A percentile compares a stretch with the other conserved stretches of the same genome.
Evolutionary conservation across 2,797 vertebrate genomes (phyloP).

Genomic region (Jordanella pulchra): DNA sequence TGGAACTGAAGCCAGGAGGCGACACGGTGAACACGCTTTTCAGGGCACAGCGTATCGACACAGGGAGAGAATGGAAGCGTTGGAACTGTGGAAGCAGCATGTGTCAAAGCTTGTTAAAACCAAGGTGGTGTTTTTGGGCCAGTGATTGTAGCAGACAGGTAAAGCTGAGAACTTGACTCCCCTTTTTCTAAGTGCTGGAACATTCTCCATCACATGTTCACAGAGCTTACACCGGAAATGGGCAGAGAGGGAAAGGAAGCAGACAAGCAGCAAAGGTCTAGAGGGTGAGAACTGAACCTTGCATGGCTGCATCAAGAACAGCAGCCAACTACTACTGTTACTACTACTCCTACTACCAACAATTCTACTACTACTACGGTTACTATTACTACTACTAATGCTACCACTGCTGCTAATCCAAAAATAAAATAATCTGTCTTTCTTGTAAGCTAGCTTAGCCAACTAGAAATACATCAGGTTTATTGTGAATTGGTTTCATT

Average conservation of each 20-base stretch:
- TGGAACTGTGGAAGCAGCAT: conserved; percentile 66
- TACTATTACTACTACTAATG: no score
- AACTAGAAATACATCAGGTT: no score
- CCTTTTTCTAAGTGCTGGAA: conserved; percentile 52
- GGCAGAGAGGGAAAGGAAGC: conserved; percentile 16
- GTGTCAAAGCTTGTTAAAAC: conserved; percentile 64
- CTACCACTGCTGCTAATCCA: no score
- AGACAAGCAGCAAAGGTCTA: not conserved
- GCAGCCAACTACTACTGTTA: no score
- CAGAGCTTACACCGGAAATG: conserved; percentile 14
- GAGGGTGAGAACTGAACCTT: not conserved
- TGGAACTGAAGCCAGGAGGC: conserved; percentile 62
- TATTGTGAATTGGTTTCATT: no score
- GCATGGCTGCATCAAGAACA: not conserved
- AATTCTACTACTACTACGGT: no score
- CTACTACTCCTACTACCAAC: no score
- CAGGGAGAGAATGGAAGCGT: conserved; percentile 62
- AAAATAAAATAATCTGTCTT: no score
- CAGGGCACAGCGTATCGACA: conserved; percentile 36
- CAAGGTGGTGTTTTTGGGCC: conserved; percentile 44
- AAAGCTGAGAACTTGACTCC: conserved; percentile 67
- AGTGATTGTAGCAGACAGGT: conserved; percentile 64
- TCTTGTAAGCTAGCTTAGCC: no score
- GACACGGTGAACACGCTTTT: conserved; percentile 40
- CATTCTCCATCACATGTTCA: conserved; percentile 58